Percentiles rank a stretch among this genome's conserved stretches.
Evolutionary conservation across 2,797 vertebrate species (phyloP).

Genomic region (Thunnus albacares): DNA sequence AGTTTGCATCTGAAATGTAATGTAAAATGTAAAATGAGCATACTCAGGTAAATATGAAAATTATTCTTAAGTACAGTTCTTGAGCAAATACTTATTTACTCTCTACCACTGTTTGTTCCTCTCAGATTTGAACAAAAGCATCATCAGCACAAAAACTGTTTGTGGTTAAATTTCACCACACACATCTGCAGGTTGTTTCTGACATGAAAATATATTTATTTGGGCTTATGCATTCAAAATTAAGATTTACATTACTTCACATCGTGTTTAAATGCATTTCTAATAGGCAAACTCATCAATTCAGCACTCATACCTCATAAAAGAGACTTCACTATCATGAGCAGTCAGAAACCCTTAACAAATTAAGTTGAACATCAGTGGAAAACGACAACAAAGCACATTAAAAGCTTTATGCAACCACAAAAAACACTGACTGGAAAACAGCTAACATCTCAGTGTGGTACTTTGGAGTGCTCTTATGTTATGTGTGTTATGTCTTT

Average conservation of each 20-base stretch:
- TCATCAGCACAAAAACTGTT: not conserved
- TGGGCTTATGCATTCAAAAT: conserved; percentile 36
- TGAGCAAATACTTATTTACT: not conserved
- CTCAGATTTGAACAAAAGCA: not conserved
- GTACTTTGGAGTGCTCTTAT: conserved; percentile 77
- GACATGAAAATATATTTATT: conserved; percentile 55
- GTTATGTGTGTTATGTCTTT: conserved; percentile 74
- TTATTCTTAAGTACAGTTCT: not conserved
- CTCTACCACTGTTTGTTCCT: too few relatives aligned
- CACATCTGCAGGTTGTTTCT: not conserved
- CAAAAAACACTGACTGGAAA: conserved; percentile 59
- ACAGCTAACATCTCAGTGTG: conserved; percentile 75
- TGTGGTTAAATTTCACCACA: conserved; percentile 10
- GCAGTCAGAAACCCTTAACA: conserved; percentile 62
- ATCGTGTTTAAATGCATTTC: conserved; percentile 27
- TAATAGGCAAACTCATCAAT: conserved; percentile 43
- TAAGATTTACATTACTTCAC: conserved; percentile 49
- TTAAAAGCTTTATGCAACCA: conserved; percentile 78
- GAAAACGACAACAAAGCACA: conserved; percentile 66
- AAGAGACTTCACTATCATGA: conserved; percentile 19
- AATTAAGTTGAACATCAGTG: conserved; percentile 73
- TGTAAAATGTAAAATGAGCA: too few relatives aligned
- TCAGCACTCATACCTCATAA: conserved; percentile 26
- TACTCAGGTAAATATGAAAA: not conserved
- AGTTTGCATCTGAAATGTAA: not conserved